Percentiles rank a stretch among this genome's conserved stretches.
These are phyloP conservation scores for Ceratosolen solmsi DNA, from an alignment of 1,140 invertebrate species.

Conservation along the genomic window DNA sequence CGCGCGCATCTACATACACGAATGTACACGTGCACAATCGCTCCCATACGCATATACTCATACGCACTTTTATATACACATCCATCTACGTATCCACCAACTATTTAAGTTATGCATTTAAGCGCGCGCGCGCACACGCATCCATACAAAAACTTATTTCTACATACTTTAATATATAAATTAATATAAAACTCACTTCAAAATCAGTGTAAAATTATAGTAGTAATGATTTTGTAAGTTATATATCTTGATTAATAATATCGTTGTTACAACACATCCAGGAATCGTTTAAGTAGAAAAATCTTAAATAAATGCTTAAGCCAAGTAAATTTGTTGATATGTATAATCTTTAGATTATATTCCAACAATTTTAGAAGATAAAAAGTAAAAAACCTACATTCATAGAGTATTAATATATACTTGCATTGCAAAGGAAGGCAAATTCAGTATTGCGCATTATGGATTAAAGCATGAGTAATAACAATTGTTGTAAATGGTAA, in stretches of 20 bases:
- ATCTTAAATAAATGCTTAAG: neutral
- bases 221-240: neutral
- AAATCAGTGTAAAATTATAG: neutral
- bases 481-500: constrained; percentile 15
- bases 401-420: neutral
- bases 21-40: neutral
- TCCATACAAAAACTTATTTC: neutral
- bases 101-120: too few species aligned
- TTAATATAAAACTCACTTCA: neutral
- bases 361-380: neutral
- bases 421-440: neutral
- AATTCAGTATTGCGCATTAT: neutral
- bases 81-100: neutral
- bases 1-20: neutral
- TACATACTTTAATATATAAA: neutral
- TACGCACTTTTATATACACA: neutral
- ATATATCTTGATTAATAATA: neutral
- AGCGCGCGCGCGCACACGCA: too few species aligned
- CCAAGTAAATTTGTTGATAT: neutral
- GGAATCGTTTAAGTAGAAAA: neutral
- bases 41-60: neutral
- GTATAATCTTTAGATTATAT: neutral
- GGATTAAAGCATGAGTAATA: neutral
- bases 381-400: neutral
- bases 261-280: neutral